Evolutionary conservation across 2,797 vertebrate genomes (phyloP), one percentile per base, ranked within the genome.

Genomic region (Zenarchopterus dispar): DNA sequence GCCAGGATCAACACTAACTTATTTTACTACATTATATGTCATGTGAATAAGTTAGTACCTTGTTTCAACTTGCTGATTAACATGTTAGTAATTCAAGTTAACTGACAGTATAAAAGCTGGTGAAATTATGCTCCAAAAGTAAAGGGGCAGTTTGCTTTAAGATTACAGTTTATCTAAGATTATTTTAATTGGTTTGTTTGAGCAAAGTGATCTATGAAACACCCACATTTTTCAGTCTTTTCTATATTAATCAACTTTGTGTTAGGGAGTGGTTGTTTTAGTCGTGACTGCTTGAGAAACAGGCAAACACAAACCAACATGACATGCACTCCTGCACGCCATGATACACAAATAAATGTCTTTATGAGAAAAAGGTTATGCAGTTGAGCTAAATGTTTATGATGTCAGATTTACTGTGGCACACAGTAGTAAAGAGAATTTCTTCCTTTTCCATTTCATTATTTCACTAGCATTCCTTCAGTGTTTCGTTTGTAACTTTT

Each of bases 21-120:
- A 53, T 62, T 56, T 19, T 74, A 46, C 46, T 81, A 81, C 54
- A 61, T 64, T 65, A 13, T 39, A 56, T 48, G 28, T 65, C 23
- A 67, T 56, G 28, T 63, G 24, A 61, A 55, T 58, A 19, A 52
- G 22, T 81, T 77, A 68, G 52, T 73, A 53, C 80, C 61, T 84
- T 66, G 59, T 80, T 75, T 74, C 31, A 62, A 67, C 44, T 39
- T 56, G 19, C 50, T 70, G 22, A 73, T 65, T 68, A 57, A 60
- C 22, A 66, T 23, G 4, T 72, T 57, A 77, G 49, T 73, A 69
- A 64, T 81, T 81, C 62, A 85, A 85, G 65, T 72, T 71, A 80
- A 58, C 26, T 23, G 54, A 56, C 58, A 62, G 46, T 44, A 57
- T 45, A 24, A 21, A 59, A 41, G 13, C 60, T 22, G 45, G 7